Evolutionary conservation across 2,797 vertebrate genomes (phyloP), one percentile per base, ranked within the genome.

Genomic region (Sphenopsis melanotis): DNA sequence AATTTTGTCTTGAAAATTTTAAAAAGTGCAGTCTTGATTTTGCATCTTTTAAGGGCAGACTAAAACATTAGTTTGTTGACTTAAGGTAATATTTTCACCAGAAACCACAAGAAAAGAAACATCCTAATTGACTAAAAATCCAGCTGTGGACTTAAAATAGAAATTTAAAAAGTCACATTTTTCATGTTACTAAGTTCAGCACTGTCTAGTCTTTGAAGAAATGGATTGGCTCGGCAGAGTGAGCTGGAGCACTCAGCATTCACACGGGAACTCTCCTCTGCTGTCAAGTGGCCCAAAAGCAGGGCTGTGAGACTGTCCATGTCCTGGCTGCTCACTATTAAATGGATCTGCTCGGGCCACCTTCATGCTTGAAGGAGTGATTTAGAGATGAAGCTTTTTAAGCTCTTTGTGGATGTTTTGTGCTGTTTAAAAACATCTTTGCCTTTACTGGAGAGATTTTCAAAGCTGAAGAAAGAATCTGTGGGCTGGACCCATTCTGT

Each of bases 131-230:
- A 96, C 85, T 86, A 42, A 91, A 96, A 95, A 96, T 95, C 94
- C 95, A 96, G 92, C 94, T 96, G 95, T 92, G 82, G 27, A 69
- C 94, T 95, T 95, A 94, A 97, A 96, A 97, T 96, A 96, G 95
- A 94, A 77, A 87, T 94, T 77, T 20, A 0, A 65, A 87, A 96
- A 95, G 91, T 90, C 34, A 0, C 74, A 97, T 97, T 95, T 96
- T 96, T 96, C 92, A 96, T 91, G 91, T 96, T 96, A 88, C 96
- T 96, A 95, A 94, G 95, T 96, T 97, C 94, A 95, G 94, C 76
- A 83, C 89, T 95, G 89, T 93, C 94, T 86, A 30, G 91, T 94
- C 95, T 96, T 97, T 96, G 95, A 96, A 96, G 94, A 91, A 94
- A 84, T 30, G 70, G 79, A 86, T 86, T 94, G 94, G 91, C 85